Base-by-base conservation (phyloP, 1,140 invertebrate genomes). In the Aphelinus atriplicis region DNA sequence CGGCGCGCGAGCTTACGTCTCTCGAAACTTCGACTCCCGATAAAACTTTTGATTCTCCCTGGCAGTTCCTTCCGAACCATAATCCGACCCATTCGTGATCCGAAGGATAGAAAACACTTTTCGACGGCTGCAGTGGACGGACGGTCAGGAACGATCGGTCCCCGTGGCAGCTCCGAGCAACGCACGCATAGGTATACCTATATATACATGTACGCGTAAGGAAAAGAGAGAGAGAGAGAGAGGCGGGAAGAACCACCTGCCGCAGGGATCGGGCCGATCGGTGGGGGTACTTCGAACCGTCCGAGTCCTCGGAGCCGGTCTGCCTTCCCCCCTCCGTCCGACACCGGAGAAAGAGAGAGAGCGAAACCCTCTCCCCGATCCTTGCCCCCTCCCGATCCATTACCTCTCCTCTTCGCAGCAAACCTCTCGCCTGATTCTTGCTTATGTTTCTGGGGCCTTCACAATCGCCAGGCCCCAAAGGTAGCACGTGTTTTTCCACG, bases 181-280 rank as follows among this genome's bases (percentile, higher is more conserved):
- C 26, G 26, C 26, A 26, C 26, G 26, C 26, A 26, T 26, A n/a
- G n/a, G n/a, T n/a, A 26, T 26, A 26, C 26, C 26, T 26, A 26
- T 26, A 26, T 26, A 26, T 26, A 26, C 26, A 26, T 26, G 26
- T 26, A 26, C 26, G 26, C 60, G 48, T 0, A 26, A 26, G 26
- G 26, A 26, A 26, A 26, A 26, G 26, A 26, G 50, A 71, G 10
- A 43, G 69, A 71, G 51, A 42, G 45, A 56, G 64, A 53, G 56
- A 50, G 55, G 26, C 10, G 46, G 7, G 45, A 56, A 71, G 82
- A 87, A 83, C 84, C 86, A 87, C 86, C 86, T 87, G 86, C 86
- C 85, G 76, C 76, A 79, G 78, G 80, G 78, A 80, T 76, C 80
- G 77, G 78, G 5, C 3, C 9, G 4, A 3, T 77, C 80, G 80